phyloP scores from a whole-genome alignment of 2,888 invertebrate genomes.

The Zygaena filipendulae region DNA sequence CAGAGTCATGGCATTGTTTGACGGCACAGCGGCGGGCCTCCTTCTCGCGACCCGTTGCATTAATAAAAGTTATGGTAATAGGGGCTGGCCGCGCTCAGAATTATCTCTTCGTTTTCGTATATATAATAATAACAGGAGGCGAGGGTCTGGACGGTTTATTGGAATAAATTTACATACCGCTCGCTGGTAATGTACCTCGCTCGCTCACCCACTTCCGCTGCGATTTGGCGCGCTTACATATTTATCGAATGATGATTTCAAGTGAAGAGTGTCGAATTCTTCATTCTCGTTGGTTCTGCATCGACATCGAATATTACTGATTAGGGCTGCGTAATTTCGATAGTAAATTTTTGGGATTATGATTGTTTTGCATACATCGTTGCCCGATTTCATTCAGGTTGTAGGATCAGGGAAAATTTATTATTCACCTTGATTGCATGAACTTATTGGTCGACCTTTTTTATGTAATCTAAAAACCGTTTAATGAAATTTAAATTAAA shows the following conservation, averaged over 20 bases:
- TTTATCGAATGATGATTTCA: conserved; percentile 55
- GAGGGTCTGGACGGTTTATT: conserved; percentile 53
- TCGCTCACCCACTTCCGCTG: too few species aligned
- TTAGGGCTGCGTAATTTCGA: too few species aligned
- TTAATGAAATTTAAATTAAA: too few species aligned
- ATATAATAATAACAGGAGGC: conserved; percentile 63
- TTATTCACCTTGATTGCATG: too few species aligned
- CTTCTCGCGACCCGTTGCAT: conserved; percentile 48
- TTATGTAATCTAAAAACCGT: too few species aligned
- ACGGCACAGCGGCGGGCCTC: conserved; percentile 26
- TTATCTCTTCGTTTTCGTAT: conserved; percentile 67
- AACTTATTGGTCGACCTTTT: too few species aligned
- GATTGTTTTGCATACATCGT: too few species aligned
- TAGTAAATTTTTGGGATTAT: too few species aligned
- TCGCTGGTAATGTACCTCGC: conserved; percentile 48
- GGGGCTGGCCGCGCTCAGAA: conserved; percentile 50
- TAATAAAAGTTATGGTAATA: conserved; percentile 68
- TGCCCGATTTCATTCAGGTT: too few species aligned
- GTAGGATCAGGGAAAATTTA: too few species aligned
- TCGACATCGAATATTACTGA: conserved; percentile 4
- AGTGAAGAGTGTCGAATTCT: conserved; percentile 27
- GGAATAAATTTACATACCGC: conserved; percentile 66
- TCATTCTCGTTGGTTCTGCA: conserved; percentile 21
- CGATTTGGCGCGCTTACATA: conserved; percentile 61
- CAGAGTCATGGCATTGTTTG: conserved; percentile 54